Conservation (phyloP, 2,797 vertebrate genomes). For the Gallinago solitaria region DNA sequence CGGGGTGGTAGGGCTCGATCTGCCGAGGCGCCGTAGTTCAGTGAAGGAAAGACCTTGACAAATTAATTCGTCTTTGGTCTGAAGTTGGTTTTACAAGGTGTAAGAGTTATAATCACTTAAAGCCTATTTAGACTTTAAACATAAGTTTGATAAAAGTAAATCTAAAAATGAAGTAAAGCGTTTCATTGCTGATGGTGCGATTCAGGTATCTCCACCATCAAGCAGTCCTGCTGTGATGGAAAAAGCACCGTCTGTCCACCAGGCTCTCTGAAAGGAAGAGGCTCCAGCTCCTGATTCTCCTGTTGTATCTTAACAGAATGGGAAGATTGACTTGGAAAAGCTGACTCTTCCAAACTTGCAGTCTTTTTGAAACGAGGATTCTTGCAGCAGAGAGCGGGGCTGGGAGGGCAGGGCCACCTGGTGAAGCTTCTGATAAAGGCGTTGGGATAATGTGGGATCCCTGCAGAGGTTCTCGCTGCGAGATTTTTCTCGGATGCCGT, state of each 20-base stretch:
- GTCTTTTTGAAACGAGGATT: background rate
- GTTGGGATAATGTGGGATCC: background rate
- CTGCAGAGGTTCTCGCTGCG: background rate
- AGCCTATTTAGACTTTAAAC: background rate
- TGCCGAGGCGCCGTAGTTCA: background rate
- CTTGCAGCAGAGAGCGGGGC: background rate
- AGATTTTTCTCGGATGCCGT: background rate
- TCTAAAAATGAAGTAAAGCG: background rate
- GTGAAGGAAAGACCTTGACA: background rate
- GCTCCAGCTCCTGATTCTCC: background rate
- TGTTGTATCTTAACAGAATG: background rate
- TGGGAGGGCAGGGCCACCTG: background rate
- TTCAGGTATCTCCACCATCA: background rate
- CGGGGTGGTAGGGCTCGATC: background rate
- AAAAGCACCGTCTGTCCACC: background rate
- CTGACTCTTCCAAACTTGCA: background rate
- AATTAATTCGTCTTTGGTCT: background rate
- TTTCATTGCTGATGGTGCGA: background rate
- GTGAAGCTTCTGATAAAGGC: background rate
- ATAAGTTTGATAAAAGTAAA: background rate
- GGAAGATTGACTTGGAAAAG: background rate
- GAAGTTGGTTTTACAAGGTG: background rate
- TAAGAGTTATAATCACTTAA: background rate
- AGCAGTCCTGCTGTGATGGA: background rate
- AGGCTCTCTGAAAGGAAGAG: background rate